Conservation (phyloP, 2,888 invertebrate species). For the Poecilus cupreus region DNA sequence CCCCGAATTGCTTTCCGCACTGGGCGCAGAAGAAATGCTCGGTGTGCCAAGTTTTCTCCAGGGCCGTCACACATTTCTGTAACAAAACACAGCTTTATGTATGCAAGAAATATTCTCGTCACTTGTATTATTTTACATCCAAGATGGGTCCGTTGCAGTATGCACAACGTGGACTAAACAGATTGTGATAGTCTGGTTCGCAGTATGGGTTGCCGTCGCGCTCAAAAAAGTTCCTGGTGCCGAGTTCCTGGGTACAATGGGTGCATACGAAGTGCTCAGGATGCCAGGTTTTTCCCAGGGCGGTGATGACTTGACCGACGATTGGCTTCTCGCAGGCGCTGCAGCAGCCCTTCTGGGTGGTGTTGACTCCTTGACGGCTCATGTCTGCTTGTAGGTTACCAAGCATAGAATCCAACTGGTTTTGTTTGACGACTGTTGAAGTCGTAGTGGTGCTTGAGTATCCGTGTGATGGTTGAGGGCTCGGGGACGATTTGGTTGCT, state of each 20-base stretch:
- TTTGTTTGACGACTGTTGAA: conserved; percentile 72
- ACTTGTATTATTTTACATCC: conserved; percentile 85
- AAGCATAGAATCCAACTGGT: conserved; percentile 85
- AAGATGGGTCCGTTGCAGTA: conserved; percentile 99
- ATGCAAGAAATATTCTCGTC: neutral
- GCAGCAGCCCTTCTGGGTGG: conserved; percentile 99
- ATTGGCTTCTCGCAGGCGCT: conserved; percentile 99
- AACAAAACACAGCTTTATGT: conserved; percentile 65
- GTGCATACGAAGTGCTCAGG: conserved; percentile 99
- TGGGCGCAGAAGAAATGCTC: conserved; percentile 99
- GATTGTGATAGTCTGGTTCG: conserved; percentile 98
- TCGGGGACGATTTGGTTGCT: conserved; percentile 76
- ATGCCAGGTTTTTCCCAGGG: conserved; percentile 98
- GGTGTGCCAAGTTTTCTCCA: conserved; percentile 99
- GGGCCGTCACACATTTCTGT: conserved; percentile 98
- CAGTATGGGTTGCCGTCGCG: conserved; percentile 97
- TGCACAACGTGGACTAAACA: conserved; percentile 98
- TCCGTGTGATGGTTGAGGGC: conserved; percentile 76
- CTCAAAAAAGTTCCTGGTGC: conserved; percentile 99
- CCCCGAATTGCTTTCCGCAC: conserved; percentile 97
- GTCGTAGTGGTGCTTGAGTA: conserved; percentile 67
- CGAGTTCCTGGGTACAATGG: conserved; percentile 97
- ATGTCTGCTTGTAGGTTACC: conserved; percentile 96
- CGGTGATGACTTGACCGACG: conserved; percentile 98
- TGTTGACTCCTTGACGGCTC: conserved; percentile 98